Evolutionary conservation across 2,888 invertebrate species (phyloP).

Genomic region (Galerucella nymphaeae): DNA sequence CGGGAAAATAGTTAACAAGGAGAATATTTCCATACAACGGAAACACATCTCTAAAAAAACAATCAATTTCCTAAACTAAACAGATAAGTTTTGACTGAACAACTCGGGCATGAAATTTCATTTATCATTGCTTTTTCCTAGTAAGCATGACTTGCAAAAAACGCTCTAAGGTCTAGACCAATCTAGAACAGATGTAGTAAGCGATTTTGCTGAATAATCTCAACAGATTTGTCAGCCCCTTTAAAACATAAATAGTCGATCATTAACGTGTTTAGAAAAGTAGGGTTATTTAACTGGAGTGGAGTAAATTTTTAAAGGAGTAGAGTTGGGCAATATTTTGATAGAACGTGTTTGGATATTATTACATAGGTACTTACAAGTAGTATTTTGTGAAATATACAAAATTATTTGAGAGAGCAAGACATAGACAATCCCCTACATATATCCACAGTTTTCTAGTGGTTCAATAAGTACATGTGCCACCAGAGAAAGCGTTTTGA

Average conservation of each 20-base stretch:
- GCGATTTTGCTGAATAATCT: conserved; percentile 20
- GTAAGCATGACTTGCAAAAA: conserved; percentile 12
- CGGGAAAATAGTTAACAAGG: background rate
- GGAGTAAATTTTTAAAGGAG: background rate
- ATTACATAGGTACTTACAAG: too few relatives aligned
- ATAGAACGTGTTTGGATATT: too few relatives aligned
- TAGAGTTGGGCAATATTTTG: too few relatives aligned
- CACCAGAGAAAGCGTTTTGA: too few relatives aligned
- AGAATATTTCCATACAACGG: background rate
- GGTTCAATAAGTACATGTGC: too few relatives aligned
- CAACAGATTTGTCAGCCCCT: conserved; percentile 8
- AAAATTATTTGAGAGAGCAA: too few relatives aligned
- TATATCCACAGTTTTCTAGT: too few relatives aligned
- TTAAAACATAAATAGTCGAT: background rate
- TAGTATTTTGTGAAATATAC: too few relatives aligned
- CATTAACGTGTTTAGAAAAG: background rate
- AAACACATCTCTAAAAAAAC: background rate
- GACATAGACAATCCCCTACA: too few relatives aligned
- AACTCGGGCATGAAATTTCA: conserved; percentile 11
- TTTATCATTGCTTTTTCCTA: conserved; percentile 16
- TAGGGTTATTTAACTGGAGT: background rate
- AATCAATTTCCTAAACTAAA: conserved; percentile 6
- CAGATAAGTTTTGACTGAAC: conserved; percentile 18
- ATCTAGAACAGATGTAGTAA: conserved; percentile 17
- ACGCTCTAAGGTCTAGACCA: background rate